Evolutionary conservation across 2,797 vertebrate species (phyloP), one percentile per base, ranked within the genome.

Genomic region (Dryobates pubescens): DNA sequence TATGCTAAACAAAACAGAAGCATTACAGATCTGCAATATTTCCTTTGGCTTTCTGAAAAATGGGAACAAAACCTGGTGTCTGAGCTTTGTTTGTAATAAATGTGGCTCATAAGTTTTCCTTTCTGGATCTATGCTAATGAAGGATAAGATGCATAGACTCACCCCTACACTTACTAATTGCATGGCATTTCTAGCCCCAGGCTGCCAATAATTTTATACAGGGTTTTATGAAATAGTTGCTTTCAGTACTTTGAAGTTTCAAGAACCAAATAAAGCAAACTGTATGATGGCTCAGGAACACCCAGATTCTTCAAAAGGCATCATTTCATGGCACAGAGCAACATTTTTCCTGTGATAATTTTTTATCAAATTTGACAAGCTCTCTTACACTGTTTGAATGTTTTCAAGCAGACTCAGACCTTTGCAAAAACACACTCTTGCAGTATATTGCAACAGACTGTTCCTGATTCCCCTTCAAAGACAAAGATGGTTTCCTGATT

Each of bases 11-110:
- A 91, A 78, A 91, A 82, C 19, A 89, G 67, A 83, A 91, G 7
- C 34, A 61, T 32, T 93, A 70, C 38, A 49, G 61, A 26, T 36
- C 19, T 71, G 61, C 32, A 86, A 30, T 1, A 59, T 73, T 79
- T 92, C 86, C 68, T 51, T 38, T 62, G 54, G 83, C 74, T 68
- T 86, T 78, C 68, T 78, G 54, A 82, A 89, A 90, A 90, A 89
- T 18, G 5, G 63, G 75, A 72, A 63, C 58, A 78, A 80, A 82
- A 85, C 18, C 22, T 83, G 30, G 12, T 70, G 20, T 75, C 76
- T 16, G 14, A 76, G 6, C 19, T 78, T 82, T 1, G 1, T 63
- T 93, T 92, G 32, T 38, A 83, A 75, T 43, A 78, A 68, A 88
- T 72, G 32, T 84, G 32, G 22, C 9, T 85, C 38, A 63, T 82